Evolutionary conservation across 2,797 vertebrate genomes (phyloP).

Genomic region (Molossus alvarezi): DNA sequence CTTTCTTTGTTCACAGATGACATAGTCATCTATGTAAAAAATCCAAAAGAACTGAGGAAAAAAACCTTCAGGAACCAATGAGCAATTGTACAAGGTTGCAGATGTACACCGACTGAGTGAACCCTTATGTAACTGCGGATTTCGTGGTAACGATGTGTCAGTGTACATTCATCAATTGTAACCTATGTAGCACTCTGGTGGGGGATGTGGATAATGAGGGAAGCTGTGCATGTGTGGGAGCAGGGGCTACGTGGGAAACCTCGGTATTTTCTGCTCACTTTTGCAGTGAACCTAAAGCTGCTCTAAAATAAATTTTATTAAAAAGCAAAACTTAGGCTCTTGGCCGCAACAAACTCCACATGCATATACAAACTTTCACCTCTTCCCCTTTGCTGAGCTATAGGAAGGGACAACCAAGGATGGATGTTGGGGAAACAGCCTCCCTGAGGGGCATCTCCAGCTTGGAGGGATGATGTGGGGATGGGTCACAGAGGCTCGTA

Average conservation of each 20-base stretch:
- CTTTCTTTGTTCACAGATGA: background rate
- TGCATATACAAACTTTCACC: background rate
- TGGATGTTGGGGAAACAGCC: background rate
- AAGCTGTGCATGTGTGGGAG: background rate
- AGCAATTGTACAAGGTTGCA: background rate
- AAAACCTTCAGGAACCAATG: background rate
- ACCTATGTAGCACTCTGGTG: background rate
- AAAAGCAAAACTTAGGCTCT: background rate
- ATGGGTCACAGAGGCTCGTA: background rate
- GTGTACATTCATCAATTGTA: background rate
- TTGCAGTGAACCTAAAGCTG: background rate
- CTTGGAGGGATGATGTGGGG: background rate
- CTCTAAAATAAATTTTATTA: background rate
- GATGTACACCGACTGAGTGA: background rate
- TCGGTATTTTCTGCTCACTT: background rate
- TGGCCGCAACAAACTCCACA: background rate
- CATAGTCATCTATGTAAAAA: background rate
- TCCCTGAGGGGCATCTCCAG: background rate
- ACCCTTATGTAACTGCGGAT: background rate
- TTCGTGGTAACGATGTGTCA: background rate
- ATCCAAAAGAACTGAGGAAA: background rate
- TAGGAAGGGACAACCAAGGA: background rate
- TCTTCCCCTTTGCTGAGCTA: background rate
- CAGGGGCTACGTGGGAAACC: background rate
- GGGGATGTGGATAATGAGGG: background rate